Base-by-base conservation (phyloP, 2,888 invertebrate species). In the Rhabditoides inermis region DNA sequence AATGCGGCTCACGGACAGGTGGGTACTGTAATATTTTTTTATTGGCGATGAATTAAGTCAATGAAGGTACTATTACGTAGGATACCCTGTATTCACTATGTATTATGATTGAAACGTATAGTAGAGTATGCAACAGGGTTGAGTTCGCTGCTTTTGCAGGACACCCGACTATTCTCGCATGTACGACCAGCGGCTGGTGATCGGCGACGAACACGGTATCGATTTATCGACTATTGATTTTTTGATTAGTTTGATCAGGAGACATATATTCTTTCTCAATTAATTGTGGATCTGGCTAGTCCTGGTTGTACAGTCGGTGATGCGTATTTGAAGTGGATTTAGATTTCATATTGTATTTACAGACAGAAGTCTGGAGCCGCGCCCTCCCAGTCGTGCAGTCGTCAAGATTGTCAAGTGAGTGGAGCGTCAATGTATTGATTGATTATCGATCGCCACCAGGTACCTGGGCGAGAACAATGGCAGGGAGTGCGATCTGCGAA, bases 401-500 rank as follows among this genome's bases (percentile, higher is more conserved):
- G 40, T 44, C 10, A 18, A 25, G 7, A 23, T 32, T 10, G 26
- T 32, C 7, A 45, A 25, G 35, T 45, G 18, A 45, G 32, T 32
- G 18, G n/a, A n/a, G 7, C 22, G 12, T 25, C 22, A 18, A 40
- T 18, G 15, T 49, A n/a, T n/a, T n/a, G n/a, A n/a, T n/a, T n/a
- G n/a, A n/a, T n/a, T n/a, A n/a, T n/a, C n/a, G n/a, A 7, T 20
- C 20, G 7, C 10, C 41, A 54, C 63, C 36, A 73, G 62, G 45
- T 65, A 64, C 45, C 54, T 69, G 2, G 68, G 68, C 0, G 60
- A 82, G 39, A 84, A 85, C 61, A 80, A 79, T 6, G 56, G 69
- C 37, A 73, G 80, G 27, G 77, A 79, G 65, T 85, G 83, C 75
- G 88, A 89, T 65, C 83, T 85, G 2, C 83, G 84, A 56, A 79